Conservation (phyloP, 2,888 invertebrate genomes). For the Microchrysa polita region DNA sequence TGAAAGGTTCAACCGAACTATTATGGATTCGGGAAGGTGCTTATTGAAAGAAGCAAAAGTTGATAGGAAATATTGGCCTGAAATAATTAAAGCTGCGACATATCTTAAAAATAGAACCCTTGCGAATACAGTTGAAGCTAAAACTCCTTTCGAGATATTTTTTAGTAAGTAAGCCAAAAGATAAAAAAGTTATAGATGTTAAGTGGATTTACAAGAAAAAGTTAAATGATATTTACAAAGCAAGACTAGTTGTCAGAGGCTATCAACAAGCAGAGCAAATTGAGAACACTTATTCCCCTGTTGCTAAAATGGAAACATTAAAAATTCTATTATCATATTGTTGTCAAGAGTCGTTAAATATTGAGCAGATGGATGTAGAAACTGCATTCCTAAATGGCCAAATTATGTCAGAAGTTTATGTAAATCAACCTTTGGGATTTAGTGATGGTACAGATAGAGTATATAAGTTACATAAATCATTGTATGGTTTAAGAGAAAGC, state of each 20-base stretch:
- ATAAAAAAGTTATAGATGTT: too few species aligned
- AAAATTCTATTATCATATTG: slow-evolving; percentile 54
- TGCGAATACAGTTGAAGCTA: slow-evolving; percentile 36
- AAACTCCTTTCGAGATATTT: slow-evolving; percentile 44
- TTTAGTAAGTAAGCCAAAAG: too few species aligned
- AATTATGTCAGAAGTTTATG: not conserved
- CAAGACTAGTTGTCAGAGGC: too few species aligned
- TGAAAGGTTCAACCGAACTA: slow-evolving; percentile 51
- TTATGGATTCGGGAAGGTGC: slow-evolving; percentile 52
- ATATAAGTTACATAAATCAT: slow-evolving; percentile 53
- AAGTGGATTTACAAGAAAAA: too few species aligned
- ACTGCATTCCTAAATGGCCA: slow-evolving; percentile 39
- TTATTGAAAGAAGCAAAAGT: slow-evolving; percentile 52
- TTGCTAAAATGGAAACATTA: too few species aligned
- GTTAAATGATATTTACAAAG: slow-evolving; percentile 51
- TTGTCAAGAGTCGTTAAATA: slow-evolving; percentile 49
- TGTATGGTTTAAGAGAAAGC: slow-evolving; percentile 51
- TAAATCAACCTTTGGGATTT: slow-evolving; percentile 54
- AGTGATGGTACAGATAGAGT: slow-evolving; percentile 53
- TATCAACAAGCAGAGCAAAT: too few species aligned
- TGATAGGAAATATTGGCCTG: slow-evolving; percentile 45
- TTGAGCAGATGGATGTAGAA: slow-evolving; percentile 49
- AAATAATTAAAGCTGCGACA: slow-evolving; percentile 41
- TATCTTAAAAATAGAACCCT: slow-evolving; percentile 47
- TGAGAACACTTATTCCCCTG: too few species aligned